Base-by-base conservation (phyloP, 2,797 vertebrate genomes). In the Ptychobarbus kaznakovi region DNA sequence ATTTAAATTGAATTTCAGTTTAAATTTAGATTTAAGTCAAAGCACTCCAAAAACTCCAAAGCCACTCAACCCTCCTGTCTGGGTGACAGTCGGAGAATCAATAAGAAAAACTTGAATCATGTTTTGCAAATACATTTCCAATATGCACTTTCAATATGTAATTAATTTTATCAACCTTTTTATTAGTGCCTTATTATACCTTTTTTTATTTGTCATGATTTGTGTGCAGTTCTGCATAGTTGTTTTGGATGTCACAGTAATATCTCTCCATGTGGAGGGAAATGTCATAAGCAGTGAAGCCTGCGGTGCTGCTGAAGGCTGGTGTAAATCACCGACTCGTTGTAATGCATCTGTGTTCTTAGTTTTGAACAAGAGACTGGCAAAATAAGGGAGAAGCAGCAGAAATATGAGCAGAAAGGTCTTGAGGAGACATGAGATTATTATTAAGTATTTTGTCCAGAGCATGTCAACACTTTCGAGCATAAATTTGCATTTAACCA, bases 261-360 rank as follows among this genome's bases (percentile, higher is more conserved):
- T 91, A 89, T 90, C 90, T 93, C 91, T 89, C 89, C 87, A 88
- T 87, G 90, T 89, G 78, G 40, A 89, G 15, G 42, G 44, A 80
- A 80, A 80, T 80, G 53, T 80, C 88, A 89, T 81, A 88, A 88
- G 89, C 90, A 89, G 42, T 87, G 69, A 86, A 86, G 89, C 90
- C 69, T 86, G 91, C 82, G 90, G 92, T 91, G 85, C 75, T 70
- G 77, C 89, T 78, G 88, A 80, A 80, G 89, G 73, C 88, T 83
- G 85, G 91, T 91, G 90, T 93, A 92, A 92, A 92, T 93, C 90
- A 87, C 85, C 80, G 61, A 83, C 72, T n/a, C 86, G 88, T 89
- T 92, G 88, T 90, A 88, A 90, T 90, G 88, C 89, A 91, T 88
- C 87, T 87, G 81, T 87, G 82, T 70, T 77, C 85, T 89, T 86